A percentile compares a stretch with the other conserved stretches of the same genome.
Evolutionary conservation across 2,888 invertebrate genomes (phyloP).

Genomic region (Chrysina gloriosa): DNA sequence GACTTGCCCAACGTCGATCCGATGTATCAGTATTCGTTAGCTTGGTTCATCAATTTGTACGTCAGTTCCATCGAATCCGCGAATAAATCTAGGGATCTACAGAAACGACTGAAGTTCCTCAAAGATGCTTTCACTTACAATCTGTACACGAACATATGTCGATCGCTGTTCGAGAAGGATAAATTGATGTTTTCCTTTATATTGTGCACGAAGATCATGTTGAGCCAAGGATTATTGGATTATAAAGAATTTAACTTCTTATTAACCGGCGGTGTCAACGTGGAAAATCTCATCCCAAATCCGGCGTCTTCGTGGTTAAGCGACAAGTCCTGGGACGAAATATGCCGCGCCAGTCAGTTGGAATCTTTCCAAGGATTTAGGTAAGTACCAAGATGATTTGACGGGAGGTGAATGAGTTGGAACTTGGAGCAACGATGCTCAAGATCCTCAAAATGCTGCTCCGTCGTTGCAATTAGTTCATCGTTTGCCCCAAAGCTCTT

Average conservation of each 20-base stretch:
- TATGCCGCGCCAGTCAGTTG: constrained; percentile 73
- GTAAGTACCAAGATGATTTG: background rate
- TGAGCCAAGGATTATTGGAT: constrained; percentile 70
- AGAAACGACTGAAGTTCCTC: constrained; percentile 76
- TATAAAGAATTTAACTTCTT: constrained; percentile 76
- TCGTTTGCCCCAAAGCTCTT: too few relatives aligned
- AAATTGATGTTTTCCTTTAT: constrained; percentile 86
- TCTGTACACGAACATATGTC: constrained; percentile 83
- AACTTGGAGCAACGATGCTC: background rate
- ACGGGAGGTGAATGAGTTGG: too few relatives aligned
- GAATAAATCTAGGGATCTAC: constrained; percentile 77
- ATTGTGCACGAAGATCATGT: constrained; percentile 78
- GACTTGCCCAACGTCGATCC: constrained; percentile 87
- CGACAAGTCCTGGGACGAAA: constrained; percentile 83
- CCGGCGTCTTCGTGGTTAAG: constrained; percentile 77
- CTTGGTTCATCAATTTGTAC: constrained; percentile 89
- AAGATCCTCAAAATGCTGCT: too few relatives aligned
- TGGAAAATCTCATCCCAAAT: constrained; percentile 74
- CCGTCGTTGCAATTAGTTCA: too few relatives aligned
- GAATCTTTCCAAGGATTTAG: constrained; percentile 67
- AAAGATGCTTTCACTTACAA: constrained; percentile 83
- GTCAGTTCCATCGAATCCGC: constrained; percentile 81
- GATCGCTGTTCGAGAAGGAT: constrained; percentile 88
- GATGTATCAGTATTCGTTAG: constrained; percentile 89
- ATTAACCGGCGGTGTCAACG: constrained; percentile 79